Conservation (phyloP, 2,797 vertebrate species). For the Micrastur ruficollis region DNA sequence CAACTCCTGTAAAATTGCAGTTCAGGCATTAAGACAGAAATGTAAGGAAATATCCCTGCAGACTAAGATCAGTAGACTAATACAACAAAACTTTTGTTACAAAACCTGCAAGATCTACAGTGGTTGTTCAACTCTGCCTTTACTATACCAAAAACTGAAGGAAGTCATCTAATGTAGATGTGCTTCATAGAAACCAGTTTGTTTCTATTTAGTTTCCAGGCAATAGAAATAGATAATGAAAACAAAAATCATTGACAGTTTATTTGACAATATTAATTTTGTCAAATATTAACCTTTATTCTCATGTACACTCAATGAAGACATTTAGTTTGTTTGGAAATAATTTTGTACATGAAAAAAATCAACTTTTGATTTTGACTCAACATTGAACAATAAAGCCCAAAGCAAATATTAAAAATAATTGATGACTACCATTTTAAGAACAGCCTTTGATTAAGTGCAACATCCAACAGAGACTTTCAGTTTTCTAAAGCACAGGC, state of each 20-base stretch:
- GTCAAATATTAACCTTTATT: slow-evolving; percentile 21
- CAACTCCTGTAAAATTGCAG: background rate
- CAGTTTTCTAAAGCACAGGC: background rate
- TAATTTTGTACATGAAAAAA: background rate
- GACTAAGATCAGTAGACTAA: slow-evolving; percentile 14
- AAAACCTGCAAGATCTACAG: background rate
- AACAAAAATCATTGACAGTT: slow-evolving; percentile 37
- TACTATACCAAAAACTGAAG: slow-evolving; percentile 24
- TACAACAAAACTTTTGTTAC: slow-evolving; percentile 21
- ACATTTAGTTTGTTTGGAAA: background rate
- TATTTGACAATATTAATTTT: slow-evolving; percentile 45
- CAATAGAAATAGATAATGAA: slow-evolving; percentile 35
- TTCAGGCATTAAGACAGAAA: background rate
- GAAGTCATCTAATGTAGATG: slow-evolving; percentile 34
- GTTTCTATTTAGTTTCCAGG: slow-evolving; percentile 48
- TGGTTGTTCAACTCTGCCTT: slow-evolving; percentile 19
- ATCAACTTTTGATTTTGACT: background rate
- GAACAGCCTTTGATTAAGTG: background rate
- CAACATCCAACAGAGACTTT: background rate
- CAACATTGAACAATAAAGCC: background rate
- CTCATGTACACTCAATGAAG: background rate
- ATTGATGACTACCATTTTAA: background rate
- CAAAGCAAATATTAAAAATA: background rate
- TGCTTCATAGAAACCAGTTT: slow-evolving; percentile 41
- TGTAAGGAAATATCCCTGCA: background rate